Base-by-base conservation (phyloP, 2,888 invertebrate species). In the Tanytarsus gracilentus region DNA sequence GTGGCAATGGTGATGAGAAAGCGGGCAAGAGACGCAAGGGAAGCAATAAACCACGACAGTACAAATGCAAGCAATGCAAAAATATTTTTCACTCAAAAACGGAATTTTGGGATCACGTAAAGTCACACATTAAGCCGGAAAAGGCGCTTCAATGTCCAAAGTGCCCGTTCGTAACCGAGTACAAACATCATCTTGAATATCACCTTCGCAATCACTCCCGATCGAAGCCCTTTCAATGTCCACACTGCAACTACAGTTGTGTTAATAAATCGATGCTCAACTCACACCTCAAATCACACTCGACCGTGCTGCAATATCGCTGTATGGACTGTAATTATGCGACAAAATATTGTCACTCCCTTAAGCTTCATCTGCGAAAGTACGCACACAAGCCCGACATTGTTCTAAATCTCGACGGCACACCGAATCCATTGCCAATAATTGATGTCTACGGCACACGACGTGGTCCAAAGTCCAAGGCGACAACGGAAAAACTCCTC, bases 251-350 rank as follows among this genome's bases (percentile, higher is more conserved):
- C 16, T 94, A 94, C 69, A 81, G 85, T 0, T 97, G 96, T 70
- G 95, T 96, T n/a, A 97, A 95, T 76, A 95, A 96, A 72, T 97
- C 97, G 0, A 99, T 99, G 99, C 78, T 99, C 61, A 98, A 95
- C 74, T 96, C 95, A 1, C 99, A 99, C 71, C 81, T 95, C 69
- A 99, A 99, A 71, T 94, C 93, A 0, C 99, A 99, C 73, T 89
- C 89, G 0, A 87, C 85, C 65, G 78, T 95, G 1, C 95, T 95
- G 69, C 94, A 93, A 69, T 97, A 93, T 72, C 81, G 91, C 33
- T 99, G 99, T 71, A 78, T 85, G 0, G 88, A 95, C 70, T 99
- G 99, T 72, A 85, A 85, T 61, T 99, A 98, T 71, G 94, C 91
- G 6, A 96, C 97, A 21, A 99, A 99, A 71, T 99, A 99, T 71